Percentiles rank a stretch among this genome's conserved stretches.
Evolutionary conservation across 2,113 vertebrate species (phyloP).

Genomic region (Clupea harengus): DNA sequence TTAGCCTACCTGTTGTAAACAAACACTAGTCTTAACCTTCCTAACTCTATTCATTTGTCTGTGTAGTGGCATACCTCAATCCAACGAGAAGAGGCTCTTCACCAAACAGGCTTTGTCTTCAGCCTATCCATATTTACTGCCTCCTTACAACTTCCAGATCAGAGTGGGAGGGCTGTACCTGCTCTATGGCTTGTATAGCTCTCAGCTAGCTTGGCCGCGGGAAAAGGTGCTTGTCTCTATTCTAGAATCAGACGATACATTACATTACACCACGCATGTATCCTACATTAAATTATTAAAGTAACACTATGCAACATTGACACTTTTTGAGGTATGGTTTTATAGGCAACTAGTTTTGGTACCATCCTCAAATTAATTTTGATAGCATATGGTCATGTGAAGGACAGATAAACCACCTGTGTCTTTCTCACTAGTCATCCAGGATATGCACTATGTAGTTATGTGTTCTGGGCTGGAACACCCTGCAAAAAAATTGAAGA

Average conservation of each 20-base stretch:
- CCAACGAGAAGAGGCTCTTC: slow-evolving; percentile 76
- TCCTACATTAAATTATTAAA: not conserved
- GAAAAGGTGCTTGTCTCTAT: slow-evolving; percentile 69
- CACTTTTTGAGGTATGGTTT: too few relatives aligned
- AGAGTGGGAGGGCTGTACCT: slow-evolving; percentile 89
- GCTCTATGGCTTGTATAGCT: slow-evolving; percentile 82
- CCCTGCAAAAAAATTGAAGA: too few relatives aligned
- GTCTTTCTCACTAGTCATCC: too few relatives aligned
- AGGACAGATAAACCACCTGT: too few relatives aligned
- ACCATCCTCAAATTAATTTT: too few relatives aligned
- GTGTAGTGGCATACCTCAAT: slow-evolving; percentile 73
- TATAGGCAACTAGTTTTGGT: too few relatives aligned
- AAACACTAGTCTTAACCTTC: not conserved
- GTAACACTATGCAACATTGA: too few relatives aligned
- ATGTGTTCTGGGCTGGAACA: too few relatives aligned
- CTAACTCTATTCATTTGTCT: slow-evolving; percentile 40
- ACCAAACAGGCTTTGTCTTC: slow-evolving; percentile 73
- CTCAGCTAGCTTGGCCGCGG: slow-evolving; percentile 79
- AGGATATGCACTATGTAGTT: too few relatives aligned
- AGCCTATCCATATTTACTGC: slow-evolving; percentile 82
- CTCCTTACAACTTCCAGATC: slow-evolving; percentile 88
- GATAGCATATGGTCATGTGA: too few relatives aligned
- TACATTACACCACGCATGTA: not conserved
- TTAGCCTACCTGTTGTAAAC: not conserved
- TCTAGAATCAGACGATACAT: not conserved